Conservation (phyloP, 1,140 invertebrate genomes). For the Sycophila sp. region DNA sequence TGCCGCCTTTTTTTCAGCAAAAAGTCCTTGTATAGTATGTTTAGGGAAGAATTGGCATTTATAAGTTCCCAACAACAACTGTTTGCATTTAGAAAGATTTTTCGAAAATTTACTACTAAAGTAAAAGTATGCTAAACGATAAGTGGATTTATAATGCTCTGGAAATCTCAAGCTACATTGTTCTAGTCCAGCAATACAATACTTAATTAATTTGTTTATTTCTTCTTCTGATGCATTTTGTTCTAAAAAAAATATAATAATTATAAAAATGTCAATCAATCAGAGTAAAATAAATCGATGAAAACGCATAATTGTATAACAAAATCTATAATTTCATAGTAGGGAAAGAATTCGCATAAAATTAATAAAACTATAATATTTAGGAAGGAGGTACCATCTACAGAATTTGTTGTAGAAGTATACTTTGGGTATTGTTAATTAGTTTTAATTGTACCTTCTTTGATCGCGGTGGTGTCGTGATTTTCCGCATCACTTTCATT, state of each 20-base stretch:
- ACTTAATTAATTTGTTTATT: conserved; percentile 58
- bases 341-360: too few relatives aligned
- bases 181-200: conserved; percentile 82
- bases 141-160: conserved; percentile 93
- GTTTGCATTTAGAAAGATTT: conserved; percentile 75
- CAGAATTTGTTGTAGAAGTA: too few relatives aligned
- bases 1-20: conserved; percentile 82
- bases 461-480: conserved; percentile 44
- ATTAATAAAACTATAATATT: too few relatives aligned
- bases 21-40: conserved; percentile 81
- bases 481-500: conserved; percentile 58
- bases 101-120: conserved; percentile 77
- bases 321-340: too few relatives aligned
- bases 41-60: conserved; percentile 69
- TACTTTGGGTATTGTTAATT: too few relatives aligned
- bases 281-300: too few relatives aligned
- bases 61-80: conserved; percentile 77
- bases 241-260: conserved; percentile 27
- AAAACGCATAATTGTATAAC: too few relatives aligned
- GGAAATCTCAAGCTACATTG: conserved; percentile 86
- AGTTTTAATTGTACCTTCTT: background rate
- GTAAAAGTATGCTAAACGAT: conserved; percentile 86
- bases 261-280: background rate
- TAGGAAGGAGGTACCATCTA: too few relatives aligned
- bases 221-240: conserved; percentile 57